Conservation (phyloP, 2,797 vertebrate species). For the Chlorospingus flavigularis region DNA sequence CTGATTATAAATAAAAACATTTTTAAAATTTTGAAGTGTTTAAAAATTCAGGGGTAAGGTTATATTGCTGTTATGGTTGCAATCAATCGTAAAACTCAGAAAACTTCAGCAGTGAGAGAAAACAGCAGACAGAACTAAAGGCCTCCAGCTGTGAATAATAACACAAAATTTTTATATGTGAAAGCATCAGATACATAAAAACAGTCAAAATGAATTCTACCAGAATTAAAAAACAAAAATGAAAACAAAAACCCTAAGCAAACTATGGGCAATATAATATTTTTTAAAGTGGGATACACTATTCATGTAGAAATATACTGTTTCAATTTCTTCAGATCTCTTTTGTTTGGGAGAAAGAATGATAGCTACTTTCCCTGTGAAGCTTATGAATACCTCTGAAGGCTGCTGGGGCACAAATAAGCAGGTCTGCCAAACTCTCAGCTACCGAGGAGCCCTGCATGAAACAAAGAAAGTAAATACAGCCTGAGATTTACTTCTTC, state of each 20-base stretch:
- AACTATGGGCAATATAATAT: background rate
- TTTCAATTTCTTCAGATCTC: background rate
- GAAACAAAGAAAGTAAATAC: background rate
- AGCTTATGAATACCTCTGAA: background rate
- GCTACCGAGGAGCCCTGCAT: background rate
- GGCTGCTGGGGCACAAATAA: background rate
- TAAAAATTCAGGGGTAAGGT: background rate
- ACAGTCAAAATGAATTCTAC: background rate
- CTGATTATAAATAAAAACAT: background rate
- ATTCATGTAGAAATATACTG: background rate
- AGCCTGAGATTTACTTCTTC: background rate
- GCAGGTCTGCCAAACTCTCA: background rate
- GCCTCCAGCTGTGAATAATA: background rate
- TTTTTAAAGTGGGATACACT: background rate
- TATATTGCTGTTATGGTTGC: background rate
- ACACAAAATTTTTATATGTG: background rate
- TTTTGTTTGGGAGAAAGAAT: background rate
- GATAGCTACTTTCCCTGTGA: background rate
- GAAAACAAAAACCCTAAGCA: background rate
- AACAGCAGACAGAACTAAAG: background rate
- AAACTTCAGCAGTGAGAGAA: background rate
- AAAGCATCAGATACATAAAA: background rate
- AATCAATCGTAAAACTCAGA: background rate
- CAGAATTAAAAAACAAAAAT: background rate
- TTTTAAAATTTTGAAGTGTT: background rate